These are phyloP conservation scores for Opisthograptis luteolata DNA, from an alignment of 2,888 invertebrate genomes.

Conservation along the genomic window DNA sequence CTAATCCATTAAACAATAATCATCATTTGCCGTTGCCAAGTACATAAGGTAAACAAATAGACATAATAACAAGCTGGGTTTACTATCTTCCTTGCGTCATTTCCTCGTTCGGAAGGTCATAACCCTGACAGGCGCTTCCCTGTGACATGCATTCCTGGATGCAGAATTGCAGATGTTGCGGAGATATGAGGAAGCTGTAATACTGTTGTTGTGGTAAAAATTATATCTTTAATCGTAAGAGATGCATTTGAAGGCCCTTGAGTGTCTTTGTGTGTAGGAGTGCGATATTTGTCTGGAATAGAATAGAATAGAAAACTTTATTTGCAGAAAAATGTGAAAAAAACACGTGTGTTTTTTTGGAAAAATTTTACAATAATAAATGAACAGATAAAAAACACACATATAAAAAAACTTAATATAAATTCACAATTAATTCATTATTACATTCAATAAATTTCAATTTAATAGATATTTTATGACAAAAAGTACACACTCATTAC, in stretches of 20 bases:
- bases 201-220: neutral
- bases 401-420: no score
- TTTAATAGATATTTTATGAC: no score
- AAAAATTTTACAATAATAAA: no score
- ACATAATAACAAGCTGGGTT: conserved; percentile 19
- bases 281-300: no score
- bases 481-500: no score
- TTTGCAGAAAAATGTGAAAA: no score
- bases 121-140: conserved; percentile 28
- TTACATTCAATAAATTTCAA: no score
- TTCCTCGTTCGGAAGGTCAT: conserved; percentile 34
- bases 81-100: conserved; percentile 34
- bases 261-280: neutral
- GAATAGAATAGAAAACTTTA: no score
- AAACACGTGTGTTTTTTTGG: no score
- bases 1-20: neutral
- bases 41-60: conserved; percentile 23
- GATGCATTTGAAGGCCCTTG: neutral
- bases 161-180: conserved; percentile 1
- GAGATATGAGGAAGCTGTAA: conserved; percentile 11
- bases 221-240: neutral
- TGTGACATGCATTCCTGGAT: conserved; percentile 16
- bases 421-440: no score
- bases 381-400: no score
- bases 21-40: conserved; percentile 13